A percentile compares a stretch with the other conserved stretches of the same genome.
phyloP scores from a whole-genome alignment of 2,113 vertebrate species.

The Aegithalos caudatus region DNA sequence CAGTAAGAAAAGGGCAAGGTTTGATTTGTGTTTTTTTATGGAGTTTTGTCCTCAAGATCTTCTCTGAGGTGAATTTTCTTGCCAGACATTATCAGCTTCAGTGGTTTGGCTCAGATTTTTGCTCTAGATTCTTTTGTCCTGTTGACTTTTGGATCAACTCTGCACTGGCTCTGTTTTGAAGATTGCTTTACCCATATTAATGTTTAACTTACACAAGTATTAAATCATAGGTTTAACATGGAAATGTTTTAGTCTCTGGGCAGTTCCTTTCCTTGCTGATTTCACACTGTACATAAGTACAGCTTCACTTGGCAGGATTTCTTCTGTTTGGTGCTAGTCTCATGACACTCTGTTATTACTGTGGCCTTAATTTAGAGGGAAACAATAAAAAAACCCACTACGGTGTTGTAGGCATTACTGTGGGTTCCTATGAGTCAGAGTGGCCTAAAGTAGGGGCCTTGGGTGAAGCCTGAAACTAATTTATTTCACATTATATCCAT shows the following conservation, averaged over 20 bases:
- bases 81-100: slow-evolving; percentile 56
- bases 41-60: slow-evolving; percentile 25
- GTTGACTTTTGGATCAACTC: slow-evolving; percentile 73
- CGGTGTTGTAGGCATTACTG: not conserved
- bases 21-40: not conserved
- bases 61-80: slow-evolving; percentile 1
- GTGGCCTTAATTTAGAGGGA: not conserved
- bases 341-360: slow-evolving; percentile 16
- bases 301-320: slow-evolving; percentile 10
- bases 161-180: slow-evolving; percentile 52
- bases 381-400: not conserved
- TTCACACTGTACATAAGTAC: not conserved
- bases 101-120: slow-evolving; percentile 54
- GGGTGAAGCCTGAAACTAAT: not conserved
- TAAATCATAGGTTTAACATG: slow-evolving; percentile 42
- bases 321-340: not conserved
- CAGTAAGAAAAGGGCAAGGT: not conserved
- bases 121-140: slow-evolving; percentile 55
- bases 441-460: not conserved
- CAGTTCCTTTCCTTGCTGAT: slow-evolving; percentile 7
- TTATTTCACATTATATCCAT: not conserved
- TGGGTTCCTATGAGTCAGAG: not conserved
- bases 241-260: slow-evolving; percentile 36
- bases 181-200: slow-evolving; percentile 59
- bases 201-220: slow-evolving; percentile 59